Evolutionary conservation across 2,113 vertebrate genomes (phyloP), one percentile per base, ranked within the genome.

Genomic region (Platycercus adscitus): DNA sequence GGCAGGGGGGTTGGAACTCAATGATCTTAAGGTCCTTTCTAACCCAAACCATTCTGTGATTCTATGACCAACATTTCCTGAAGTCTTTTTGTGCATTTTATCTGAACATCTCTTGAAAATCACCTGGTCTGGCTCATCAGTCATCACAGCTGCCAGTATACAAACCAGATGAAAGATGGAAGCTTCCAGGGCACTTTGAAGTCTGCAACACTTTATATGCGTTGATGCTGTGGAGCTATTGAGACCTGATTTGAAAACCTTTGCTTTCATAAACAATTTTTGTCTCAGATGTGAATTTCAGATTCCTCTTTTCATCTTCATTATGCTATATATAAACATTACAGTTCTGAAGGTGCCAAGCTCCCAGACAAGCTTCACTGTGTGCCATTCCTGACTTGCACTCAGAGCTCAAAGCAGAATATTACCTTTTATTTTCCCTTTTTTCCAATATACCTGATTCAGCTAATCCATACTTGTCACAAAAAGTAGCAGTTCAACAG

Each of bases 281-380:
- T 96, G 56, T 88, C 87, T 84, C 41, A 4, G 3, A 76, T 92
- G 73, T 93, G 72, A 84, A 84, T 91, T 95, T 95, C 89, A 85
- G 73, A 79, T 93, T 83, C 82, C 1, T 5, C 68, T 90, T 89
- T 89, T 89, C 86, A 76, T 91, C 91, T 88, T 17, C 61, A 31
- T 33, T 35, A 29, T 72, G 89, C 81, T 89, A n/a, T 92, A n/a
- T 82, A 83, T 93, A 83, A 86, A 55, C 55, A 43, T 60, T 9
- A 20, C 49, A 77, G 79, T 66, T 86, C 85, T 83, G 68, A 91
- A 77, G 63, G 68, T 81, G 26, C 50, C 5, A 23, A 88, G 68
- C 63, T 43, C 47, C 29, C 31, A 68, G 82, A 81, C 26, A 64
- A 39, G 46, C 94, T 55, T 95, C 28, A 9, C 50, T 14, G 5